phyloP scores from a whole-genome alignment of 2,113 vertebrate genomes.

The Coptodon bakossiorum region DNA sequence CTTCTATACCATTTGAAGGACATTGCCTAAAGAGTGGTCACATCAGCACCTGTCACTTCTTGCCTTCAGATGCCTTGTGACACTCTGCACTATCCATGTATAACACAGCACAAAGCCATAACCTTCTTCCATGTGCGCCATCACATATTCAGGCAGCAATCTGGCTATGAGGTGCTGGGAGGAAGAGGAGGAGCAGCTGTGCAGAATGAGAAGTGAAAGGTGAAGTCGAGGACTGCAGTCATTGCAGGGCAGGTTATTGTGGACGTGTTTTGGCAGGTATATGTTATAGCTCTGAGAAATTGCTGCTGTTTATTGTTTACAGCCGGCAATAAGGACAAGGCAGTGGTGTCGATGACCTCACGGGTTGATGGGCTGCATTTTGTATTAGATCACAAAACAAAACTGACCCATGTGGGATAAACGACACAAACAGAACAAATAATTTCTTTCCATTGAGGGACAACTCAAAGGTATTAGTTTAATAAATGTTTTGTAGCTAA shows the following conservation, averaged over 20 bases:
- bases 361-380: constrained; percentile 16
- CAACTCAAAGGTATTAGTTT: not conserved
- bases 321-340: constrained; percentile 10
- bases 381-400: constrained; percentile 13
- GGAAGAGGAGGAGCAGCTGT: not conserved
- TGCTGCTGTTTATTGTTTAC: constrained; percentile 19
- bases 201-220: constrained; percentile 35
- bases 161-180: constrained; percentile 5
- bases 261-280: constrained; percentile 16
- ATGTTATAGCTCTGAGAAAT: constrained; percentile 12
- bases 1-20: not conserved
- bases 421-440: not conserved
- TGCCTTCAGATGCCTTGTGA: constrained; percentile 28
- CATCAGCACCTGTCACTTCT: constrained; percentile 41
- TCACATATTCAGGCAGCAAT: not conserved
- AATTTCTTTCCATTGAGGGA: not conserved
- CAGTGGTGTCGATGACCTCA: not conserved
- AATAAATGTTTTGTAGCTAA: not conserved
- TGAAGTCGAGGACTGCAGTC: constrained; percentile 6
- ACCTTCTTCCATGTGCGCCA: not conserved
- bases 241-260: not conserved
- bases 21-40: not conserved
- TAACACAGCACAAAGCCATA: constrained; percentile 18
- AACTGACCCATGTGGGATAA: not conserved
- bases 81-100: constrained; percentile 15